A percentile compares a stretch with the other conserved stretches of the same genome.
phyloP scores from a whole-genome alignment of 1,140 invertebrate genomes.

The Ostrea denselamellosa region DNA sequence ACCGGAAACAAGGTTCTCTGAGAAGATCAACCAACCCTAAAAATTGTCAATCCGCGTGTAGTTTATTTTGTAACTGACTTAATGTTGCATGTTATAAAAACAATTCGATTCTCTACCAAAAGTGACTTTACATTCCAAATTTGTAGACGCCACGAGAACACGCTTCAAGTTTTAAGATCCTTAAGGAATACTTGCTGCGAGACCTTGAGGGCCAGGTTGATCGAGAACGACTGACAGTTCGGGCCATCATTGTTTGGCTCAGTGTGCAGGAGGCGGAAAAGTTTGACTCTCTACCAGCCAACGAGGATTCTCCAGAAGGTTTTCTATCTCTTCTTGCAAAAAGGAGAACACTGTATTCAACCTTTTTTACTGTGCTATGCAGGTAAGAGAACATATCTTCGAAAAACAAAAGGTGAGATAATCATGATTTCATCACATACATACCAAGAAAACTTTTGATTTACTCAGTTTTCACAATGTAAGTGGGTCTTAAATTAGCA shows the following conservation, averaged over 20 bases:
- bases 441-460: background rate
- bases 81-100: too few relatives aligned
- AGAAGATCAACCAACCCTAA: too few relatives aligned
- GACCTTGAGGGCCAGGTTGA: background rate
- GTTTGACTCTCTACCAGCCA: constrained; percentile 19
- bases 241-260: constrained; percentile 57
- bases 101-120: too few relatives aligned
- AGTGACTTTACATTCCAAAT: background rate
- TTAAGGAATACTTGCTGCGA: constrained; percentile 33
- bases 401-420: too few relatives aligned
- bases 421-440: too few relatives aligned
- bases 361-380: constrained; percentile 59
- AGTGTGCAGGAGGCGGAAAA: constrained; percentile 51
- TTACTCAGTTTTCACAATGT: background rate
- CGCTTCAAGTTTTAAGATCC: constrained; percentile 17
- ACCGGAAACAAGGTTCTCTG: too few relatives aligned
- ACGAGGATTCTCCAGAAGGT: constrained; percentile 54
- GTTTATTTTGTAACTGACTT: too few relatives aligned
- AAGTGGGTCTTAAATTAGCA: background rate
- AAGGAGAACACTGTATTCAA: constrained; percentile 54
- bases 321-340: constrained; percentile 54
- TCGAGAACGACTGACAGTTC: constrained; percentile 39
- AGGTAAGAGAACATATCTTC: constrained; percentile 35
- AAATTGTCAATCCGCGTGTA: too few relatives aligned
- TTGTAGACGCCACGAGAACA: background rate